Base-by-base conservation (phyloP, 2,888 invertebrate genomes). In the Therioaphis trifolii region DNA sequence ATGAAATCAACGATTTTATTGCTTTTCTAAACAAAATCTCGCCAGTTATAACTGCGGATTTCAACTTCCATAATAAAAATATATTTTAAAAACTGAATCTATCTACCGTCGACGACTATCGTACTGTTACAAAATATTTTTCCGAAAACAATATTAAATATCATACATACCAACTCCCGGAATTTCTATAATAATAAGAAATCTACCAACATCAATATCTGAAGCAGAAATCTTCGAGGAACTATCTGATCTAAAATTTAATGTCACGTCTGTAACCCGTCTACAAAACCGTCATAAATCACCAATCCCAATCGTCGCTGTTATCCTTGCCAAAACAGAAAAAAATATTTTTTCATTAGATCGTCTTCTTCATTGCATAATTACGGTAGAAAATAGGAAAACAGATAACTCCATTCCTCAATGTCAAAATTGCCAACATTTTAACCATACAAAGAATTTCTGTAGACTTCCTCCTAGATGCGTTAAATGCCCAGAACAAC, bases 381-480 rank as follows among this genome's bases (percentile, higher is more conserved):
- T 74, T 3, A 18, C n/a, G n/a, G 35, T 74, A 18, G 55, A 74
- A 52, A 52, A 27, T 29, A 9, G 35, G 2, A 74, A 74, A 72
- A 52, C 7, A 18, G 12, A 52, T n/a, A 27, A 15, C 7, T 7
- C 52, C 4, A 74, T 74, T 27, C 72, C 55, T 3, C 55, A 74
- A 52, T 74, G 74, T 55, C 27, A 55, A 55, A 74, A 74, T 29
- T 55, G 74, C 21, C 40, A 58, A 74, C 21, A 21, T 58, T 74
- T 58, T 58, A 29, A 55, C 14, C 58, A 74, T 29, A 72, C 29
- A 27, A 72, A 71, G 49, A 29, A 71, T 18, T 49, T 71, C 9
- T 71, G 27, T 52, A 27, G 27, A 18, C 9, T 74, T 29, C 74
- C 74, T n/a, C 55, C 74, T 35, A 74, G 55, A 35, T 74, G 55